Evolutionary conservation across 2,797 vertebrate genomes (phyloP), one percentile per base, ranked within the genome.

Genomic region (Alca torda): DNA sequence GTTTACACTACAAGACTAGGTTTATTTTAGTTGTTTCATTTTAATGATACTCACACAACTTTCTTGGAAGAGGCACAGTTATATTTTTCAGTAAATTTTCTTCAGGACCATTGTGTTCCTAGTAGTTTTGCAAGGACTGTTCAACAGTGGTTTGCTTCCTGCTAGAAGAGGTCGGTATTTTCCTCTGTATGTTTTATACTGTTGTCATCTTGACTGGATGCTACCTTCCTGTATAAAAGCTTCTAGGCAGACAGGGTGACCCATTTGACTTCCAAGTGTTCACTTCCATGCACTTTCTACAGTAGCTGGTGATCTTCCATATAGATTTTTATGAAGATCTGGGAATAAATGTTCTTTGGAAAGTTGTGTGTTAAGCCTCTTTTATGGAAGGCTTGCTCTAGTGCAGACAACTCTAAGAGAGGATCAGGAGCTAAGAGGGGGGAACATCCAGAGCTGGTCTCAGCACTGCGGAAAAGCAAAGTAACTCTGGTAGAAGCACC

Each of bases 181-280:
- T 78, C 31, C 56, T 88, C n/a, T 7, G 1, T 57, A 10, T 84
- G 16, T 16, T 82, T 31, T 64, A 11, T 37, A 54, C 50, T 41
- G 5, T 30, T 85, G 41, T 65, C 45, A 57, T 37, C 65, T 37
- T 48, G 48, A 37, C 20, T 45, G n/a, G 4, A 33, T 65, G 33
- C 28, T 43, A 26, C 31, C 51, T 65, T 87, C 75, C 41, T 0
- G 0, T 53, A 9, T 6, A 18, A 75, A 57, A 11, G 21, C 45
- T 72, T 16, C 8, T 24, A 60, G 73, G 14, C 28, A 76, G 57
- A 13, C 19, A 51, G 24, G 16, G 18, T 60, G 60, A n/a, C 6
- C 31, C 31, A 79, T 89, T 82, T 46, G n/a, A 24, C 11, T 76
- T 83, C 23, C 13, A 48, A 20, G 11, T 48, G 16, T 73, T 91